Conservation (phyloP, 2,797 vertebrate genomes). For the Nannoperca obscura region DNA sequence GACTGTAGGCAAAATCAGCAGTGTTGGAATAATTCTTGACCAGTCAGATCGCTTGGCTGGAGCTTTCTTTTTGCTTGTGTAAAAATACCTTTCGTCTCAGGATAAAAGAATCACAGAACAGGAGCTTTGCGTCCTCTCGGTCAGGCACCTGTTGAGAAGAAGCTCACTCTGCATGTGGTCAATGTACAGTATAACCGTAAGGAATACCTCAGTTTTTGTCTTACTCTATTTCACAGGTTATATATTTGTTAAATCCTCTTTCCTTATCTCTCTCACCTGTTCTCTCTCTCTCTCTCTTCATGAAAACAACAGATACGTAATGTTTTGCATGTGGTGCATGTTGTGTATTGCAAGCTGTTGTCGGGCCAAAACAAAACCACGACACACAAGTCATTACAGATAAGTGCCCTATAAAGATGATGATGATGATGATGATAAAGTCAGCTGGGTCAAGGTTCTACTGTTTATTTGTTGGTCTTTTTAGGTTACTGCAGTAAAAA, state of each 20-base stretch:
- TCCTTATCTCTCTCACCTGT: neutral
- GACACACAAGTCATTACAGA: conserved; percentile 21
- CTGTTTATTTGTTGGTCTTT: conserved; percentile 21
- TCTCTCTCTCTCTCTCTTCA: neutral
- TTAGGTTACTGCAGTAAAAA: conserved; percentile 12
- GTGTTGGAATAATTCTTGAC: conserved; percentile 46
- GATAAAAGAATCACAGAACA: neutral
- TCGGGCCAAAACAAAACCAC: conserved; percentile 42
- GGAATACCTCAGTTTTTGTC: neutral
- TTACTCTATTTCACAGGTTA: neutral
- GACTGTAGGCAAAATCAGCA: conserved; percentile 46
- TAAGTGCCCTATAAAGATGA: conserved; percentile 17
- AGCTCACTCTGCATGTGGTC: neutral
- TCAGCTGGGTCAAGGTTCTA: conserved; percentile 51
- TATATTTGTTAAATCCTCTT: neutral
- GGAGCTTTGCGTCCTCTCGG: conserved; percentile 6
- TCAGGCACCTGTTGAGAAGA: conserved; percentile 2
- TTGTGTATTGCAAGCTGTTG: neutral
- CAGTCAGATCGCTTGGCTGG: conserved; percentile 25
- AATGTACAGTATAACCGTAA: neutral
- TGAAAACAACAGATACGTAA: conserved; percentile 5
- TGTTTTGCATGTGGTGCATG: neutral
- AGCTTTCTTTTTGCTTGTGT: conserved; percentile 13
- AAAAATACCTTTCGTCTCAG: conserved; percentile 26
- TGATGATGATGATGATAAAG: conserved; percentile 58